Conservation (phyloP, 2,113 vertebrate species). For the Chaetops frenatus region DNA sequence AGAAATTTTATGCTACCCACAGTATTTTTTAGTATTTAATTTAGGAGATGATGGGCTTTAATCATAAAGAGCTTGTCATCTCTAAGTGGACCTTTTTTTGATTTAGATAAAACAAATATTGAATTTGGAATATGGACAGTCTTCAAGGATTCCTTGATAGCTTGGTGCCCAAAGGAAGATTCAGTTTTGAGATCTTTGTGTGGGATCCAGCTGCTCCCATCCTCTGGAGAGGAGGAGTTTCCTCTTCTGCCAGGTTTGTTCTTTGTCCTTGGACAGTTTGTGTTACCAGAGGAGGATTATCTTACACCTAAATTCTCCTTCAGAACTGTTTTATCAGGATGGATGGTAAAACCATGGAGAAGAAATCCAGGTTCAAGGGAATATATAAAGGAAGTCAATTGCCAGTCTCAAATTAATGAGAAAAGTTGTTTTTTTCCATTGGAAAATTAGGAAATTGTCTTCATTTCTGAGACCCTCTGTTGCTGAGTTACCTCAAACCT, state of each 20-base stretch:
- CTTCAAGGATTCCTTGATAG: not conserved
- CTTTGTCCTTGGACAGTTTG: not conserved
- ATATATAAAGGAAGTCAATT: not conserved
- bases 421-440: not conserved
- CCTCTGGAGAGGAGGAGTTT: not conserved
- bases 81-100: not conserved
- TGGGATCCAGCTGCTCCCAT: not conserved
- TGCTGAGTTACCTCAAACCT: not conserved
- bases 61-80: not conserved
- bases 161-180: not conserved
- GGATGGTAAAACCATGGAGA: not conserved
- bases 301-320: not conserved
- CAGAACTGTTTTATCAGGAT: not conserved
- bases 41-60: not conserved
- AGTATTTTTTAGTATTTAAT: not conserved
- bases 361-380: not conserved
- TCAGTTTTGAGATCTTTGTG: not conserved
- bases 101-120: not conserved
- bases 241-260: not conserved
- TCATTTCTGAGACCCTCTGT: not conserved
- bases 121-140: not conserved
- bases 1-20: not conserved
- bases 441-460: not conserved
- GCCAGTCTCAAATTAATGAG: not conserved
- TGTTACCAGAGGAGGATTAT: not conserved